Evolutionary conservation across 37 sponge, comb jelly and placozoan genomes (phyloP), one percentile per base, ranked within the genome.

Genomic region (Theonella swinhoei): DNA sequence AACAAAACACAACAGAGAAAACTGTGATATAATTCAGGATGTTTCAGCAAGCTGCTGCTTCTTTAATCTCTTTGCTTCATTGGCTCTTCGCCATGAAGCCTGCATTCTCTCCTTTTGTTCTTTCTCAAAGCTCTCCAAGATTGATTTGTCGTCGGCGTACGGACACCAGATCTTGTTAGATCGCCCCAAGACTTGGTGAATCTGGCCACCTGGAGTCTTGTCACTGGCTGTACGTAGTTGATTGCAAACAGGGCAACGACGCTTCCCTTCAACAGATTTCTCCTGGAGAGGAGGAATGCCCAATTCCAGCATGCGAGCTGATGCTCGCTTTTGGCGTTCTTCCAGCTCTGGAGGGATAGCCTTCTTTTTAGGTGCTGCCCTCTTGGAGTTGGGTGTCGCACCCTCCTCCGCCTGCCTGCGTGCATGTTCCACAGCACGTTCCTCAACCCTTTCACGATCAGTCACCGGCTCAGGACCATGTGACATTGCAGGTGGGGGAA

Each of bases 401-500:
- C 4, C 60, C 72, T 70, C 24, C 8, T 81, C 62, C 14, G 62
- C 26, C 28, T 20, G 72, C 72, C 34, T 43, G 0, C 62, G 34
- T 19, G 62, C 37, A 17, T 67, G 84, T 24, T 83, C n/a, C 75
- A 75, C 75, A 1, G 39, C 74, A 22, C 68, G 74, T 62, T 82
- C 75, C 28, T 58, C 83, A 25, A 76, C 84, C 58, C 67, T 83
- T 43, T 32, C 75, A 39, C 59, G 3, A 64, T 62, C 75, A 39
- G 84, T 83, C 75, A 83, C 84, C 26, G 1, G 75, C 42, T 62
- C 75, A 74, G 84, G 75, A 74, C 75, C 84, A 74, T 75, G 80
- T 40, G 84, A 83, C 75, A 83, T 75, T 8, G 39, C 43, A 17
- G 84, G 70, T 75, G 67, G 75, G 3, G 68, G 84, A 40, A 83